Conservation (phyloP, 2,797 vertebrate genomes). For the Oophaga sylvatica region DNA sequence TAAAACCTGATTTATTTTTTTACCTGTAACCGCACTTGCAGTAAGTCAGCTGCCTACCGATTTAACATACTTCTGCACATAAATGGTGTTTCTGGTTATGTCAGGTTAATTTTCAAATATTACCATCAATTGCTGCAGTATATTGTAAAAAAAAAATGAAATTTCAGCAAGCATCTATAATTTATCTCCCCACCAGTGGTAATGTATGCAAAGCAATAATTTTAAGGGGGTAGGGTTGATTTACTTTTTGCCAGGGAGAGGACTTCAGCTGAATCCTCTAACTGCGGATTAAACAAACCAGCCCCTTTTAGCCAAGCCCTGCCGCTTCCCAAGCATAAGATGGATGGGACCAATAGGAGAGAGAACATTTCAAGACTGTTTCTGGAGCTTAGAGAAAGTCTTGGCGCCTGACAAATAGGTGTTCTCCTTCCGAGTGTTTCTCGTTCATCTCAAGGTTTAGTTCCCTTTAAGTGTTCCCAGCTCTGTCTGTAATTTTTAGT, state of each 20-base stretch:
- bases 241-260: background rate
- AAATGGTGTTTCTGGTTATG: too few species aligned
- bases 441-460: slow-evolving; percentile 23
- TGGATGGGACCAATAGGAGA: background rate
- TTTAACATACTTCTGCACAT: too few species aligned
- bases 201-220: background rate
- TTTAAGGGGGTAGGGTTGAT: background rate
- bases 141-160: background rate
- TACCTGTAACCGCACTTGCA: too few species aligned
- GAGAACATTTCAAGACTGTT: background rate
- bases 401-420: background rate
- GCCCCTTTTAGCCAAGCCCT: background rate
- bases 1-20: too few species aligned
- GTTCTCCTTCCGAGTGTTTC: slow-evolving; percentile 1
- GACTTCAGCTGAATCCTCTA: background rate
- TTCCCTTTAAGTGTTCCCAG: slow-evolving; percentile 30
- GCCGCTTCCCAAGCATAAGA: background rate
- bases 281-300: background rate
- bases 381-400: background rate
- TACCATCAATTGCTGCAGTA: background rate
- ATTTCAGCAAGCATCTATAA: background rate
- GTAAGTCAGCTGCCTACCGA: too few species aligned
- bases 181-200: background rate
- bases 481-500: slow-evolving; percentile 51
- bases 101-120: background rate